Percentiles rank a stretch among this genome's conserved stretches.
Evolutionary conservation across 2,113 vertebrate genomes (phyloP).

Genomic region (Oncorhynchus mykiss): DNA sequence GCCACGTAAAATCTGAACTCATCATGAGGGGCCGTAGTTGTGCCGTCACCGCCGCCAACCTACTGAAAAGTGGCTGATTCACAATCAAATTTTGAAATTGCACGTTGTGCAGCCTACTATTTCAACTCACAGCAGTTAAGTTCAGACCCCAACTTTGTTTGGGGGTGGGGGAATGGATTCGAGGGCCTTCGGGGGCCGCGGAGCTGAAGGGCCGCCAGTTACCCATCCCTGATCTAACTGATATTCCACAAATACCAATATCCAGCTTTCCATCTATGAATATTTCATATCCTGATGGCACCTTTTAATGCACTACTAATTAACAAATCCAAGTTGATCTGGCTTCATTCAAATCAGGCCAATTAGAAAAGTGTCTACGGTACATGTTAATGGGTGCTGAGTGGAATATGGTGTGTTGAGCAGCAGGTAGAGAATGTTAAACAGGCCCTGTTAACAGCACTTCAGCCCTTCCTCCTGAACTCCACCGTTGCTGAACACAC

Average conservation of each 20-base stretch:
- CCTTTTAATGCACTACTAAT: constrained; percentile 79
- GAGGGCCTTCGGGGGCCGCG: too few relatives aligned
- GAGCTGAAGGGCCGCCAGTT: background rate
- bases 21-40: too few relatives aligned
- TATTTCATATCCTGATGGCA: constrained; percentile 79
- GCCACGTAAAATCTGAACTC: too few relatives aligned
- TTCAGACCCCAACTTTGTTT: too few relatives aligned
- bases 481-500: constrained; percentile 71
- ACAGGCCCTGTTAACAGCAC: constrained; percentile 79
- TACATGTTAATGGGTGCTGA: constrained; percentile 77
- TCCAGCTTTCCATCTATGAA: constrained; percentile 75
- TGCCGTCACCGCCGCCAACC: too few relatives aligned
- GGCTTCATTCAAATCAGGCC: constrained; percentile 77
- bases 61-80: too few relatives aligned
- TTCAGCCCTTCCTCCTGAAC: constrained; percentile 74
- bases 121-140: constrained; percentile 21
- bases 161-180: too few relatives aligned
- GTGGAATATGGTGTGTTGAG: constrained; percentile 79
- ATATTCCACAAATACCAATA: constrained; percentile 73
- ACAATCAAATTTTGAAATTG: too few relatives aligned
- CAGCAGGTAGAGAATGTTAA: constrained; percentile 77
- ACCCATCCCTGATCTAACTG: constrained; percentile 61
- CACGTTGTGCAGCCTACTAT: too few relatives aligned
- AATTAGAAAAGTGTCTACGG: constrained; percentile 74
- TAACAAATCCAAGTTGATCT: constrained; percentile 81